phyloP scores from a whole-genome alignment of 2,888 invertebrate species.

The Hirtodrosophila alboralis region DNA sequence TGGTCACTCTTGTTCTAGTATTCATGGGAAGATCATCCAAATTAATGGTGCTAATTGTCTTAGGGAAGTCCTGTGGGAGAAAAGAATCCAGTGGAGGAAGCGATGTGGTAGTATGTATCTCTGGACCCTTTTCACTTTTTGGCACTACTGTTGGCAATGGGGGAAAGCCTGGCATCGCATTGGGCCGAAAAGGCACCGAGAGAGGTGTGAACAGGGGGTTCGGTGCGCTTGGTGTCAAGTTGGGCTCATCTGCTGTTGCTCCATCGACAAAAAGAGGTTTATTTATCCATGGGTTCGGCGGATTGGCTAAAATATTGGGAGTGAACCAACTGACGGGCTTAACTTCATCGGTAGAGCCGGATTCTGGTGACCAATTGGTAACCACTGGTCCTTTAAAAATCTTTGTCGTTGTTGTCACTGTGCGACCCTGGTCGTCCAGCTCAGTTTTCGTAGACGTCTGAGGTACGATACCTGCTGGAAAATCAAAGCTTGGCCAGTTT shows the following conservation, averaged over 20 bases:
- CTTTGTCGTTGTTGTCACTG: constrained; percentile 46
- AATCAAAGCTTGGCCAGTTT: constrained; percentile 46
- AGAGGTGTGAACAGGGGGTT: constrained; percentile 6
- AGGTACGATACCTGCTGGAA: constrained; percentile 50
- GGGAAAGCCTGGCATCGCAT: not conserved
- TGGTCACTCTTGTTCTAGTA: constrained; percentile 21
- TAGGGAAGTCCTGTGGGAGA: constrained; percentile 9
- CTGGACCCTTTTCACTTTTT: not conserved
- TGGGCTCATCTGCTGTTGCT: constrained; percentile 6
- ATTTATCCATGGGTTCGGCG: constrained; percentile 9
- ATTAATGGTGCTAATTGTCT: constrained; percentile 23
- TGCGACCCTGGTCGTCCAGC: constrained; percentile 55
- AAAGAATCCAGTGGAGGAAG: constrained; percentile 47
- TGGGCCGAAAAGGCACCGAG: constrained; percentile 6
- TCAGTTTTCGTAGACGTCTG: constrained; percentile 49
- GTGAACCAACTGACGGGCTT: constrained; percentile 13
- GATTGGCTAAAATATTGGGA: not conserved
- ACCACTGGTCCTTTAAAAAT: constrained; percentile 22
- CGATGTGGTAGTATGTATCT: constrained; percentile 24
- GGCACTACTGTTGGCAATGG: constrained; percentile 35
- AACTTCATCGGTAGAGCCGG: not conserved
- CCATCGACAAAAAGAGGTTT: not conserved
- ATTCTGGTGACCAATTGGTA: constrained; percentile 17
- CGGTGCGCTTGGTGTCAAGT: not conserved
- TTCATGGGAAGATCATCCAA: constrained; percentile 46